Conservation (phyloP, 2,113 vertebrate species). For the Scytalopus superciliaris region DNA sequence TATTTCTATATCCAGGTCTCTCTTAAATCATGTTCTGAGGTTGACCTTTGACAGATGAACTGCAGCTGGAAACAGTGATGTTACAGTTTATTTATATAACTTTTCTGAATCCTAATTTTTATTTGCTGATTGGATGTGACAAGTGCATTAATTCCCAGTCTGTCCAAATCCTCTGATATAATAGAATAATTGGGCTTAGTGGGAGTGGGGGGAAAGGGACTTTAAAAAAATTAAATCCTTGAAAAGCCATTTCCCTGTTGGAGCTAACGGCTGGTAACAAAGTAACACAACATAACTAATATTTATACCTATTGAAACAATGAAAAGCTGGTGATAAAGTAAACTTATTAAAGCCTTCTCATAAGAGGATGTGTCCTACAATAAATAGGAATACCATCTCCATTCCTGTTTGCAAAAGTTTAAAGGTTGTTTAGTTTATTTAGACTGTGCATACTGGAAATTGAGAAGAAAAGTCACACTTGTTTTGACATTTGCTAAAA, state of each 20-base stretch:
- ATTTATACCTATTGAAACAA: not conserved
- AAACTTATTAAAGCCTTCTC: not conserved
- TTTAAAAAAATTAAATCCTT: not conserved
- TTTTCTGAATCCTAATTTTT: not conserved
- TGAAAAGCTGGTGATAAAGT: not conserved
- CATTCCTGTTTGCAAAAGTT: not conserved
- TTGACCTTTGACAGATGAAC: constrained; percentile 61
- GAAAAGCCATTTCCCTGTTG: not conserved
- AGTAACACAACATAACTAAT: not conserved
- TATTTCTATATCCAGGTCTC: constrained; percentile 50
- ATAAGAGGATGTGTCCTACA: not conserved
- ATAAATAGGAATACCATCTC: not conserved
- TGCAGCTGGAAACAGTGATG: constrained; percentile 7
- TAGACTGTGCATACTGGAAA: not conserved
- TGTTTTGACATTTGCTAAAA: not conserved
- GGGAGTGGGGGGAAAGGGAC: not conserved
- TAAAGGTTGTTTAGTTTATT: not conserved
- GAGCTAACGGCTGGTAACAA: not conserved
- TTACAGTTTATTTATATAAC: constrained; percentile 42
- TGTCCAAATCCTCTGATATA: not conserved
- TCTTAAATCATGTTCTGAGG: constrained; percentile 38
- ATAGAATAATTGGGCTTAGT: not conserved
- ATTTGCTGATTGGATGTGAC: constrained; percentile 51
- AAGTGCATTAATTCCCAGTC: constrained; percentile 34
- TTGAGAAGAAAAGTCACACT: not conserved